Evolutionary conservation across 2,888 invertebrate species (phyloP).

Genomic region (Subacronicta megacephala): DNA sequence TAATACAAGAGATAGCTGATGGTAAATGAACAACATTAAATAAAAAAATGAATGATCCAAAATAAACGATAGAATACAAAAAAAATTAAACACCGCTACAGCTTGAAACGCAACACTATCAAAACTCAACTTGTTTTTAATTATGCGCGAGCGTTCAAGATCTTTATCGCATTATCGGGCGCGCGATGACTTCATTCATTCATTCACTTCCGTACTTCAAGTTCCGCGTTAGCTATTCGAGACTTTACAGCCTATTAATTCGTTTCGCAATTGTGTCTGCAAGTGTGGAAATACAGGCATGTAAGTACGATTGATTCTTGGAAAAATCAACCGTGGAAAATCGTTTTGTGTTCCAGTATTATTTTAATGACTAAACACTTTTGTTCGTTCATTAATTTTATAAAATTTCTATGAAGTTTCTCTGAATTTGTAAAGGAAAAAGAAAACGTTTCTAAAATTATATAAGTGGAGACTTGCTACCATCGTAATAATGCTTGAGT

Average conservation of each 20-base stretch:
- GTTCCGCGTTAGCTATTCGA: slow-evolving; percentile 43
- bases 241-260: slow-evolving; percentile 40
- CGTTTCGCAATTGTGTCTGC: slow-evolving; percentile 43
- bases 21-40: background rate
- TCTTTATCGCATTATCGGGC: slow-evolving; percentile 72
- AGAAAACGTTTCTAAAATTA: too few species aligned
- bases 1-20: background rate
- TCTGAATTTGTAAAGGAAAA: too few species aligned
- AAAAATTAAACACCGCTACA: slow-evolving; percentile 20
- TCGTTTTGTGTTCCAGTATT: slow-evolving; percentile 28
- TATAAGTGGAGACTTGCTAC: too few species aligned
- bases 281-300: slow-evolving; percentile 18
- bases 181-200: slow-evolving; percentile 61
- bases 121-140: slow-evolving; percentile 57
- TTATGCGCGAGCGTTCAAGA: slow-evolving; percentile 62
- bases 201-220: slow-evolving; percentile 45
- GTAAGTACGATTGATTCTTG: slow-evolving; percentile 16
- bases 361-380: slow-evolving; percentile 27
- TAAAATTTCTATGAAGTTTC: too few species aligned
- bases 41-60: background rate
- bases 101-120: slow-evolving; percentile 16
- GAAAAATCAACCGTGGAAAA: slow-evolving; percentile 45
- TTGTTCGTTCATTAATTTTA: slow-evolving; percentile 29
- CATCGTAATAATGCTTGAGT: too few species aligned
- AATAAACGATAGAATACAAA: slow-evolving; percentile 2